Evolutionary conservation across 2,113 vertebrate genomes (phyloP).

Genomic region (Pseudorasbora parva): DNA sequence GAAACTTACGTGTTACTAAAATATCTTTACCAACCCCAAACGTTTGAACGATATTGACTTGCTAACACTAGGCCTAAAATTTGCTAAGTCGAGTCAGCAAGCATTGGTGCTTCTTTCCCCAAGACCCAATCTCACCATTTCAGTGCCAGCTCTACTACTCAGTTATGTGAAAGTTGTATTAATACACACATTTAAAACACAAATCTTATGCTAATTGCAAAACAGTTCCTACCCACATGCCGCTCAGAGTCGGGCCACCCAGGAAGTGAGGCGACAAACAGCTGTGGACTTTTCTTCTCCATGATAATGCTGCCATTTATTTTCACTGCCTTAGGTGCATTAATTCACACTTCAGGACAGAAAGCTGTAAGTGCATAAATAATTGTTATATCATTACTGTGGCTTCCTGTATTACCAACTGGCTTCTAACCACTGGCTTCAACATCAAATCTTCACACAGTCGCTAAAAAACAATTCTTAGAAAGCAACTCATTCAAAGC

Average conservation of each 20-base stretch:
- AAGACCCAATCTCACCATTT: no score
- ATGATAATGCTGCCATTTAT: neutral
- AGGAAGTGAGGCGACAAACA: neutral
- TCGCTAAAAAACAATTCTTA: neutral
- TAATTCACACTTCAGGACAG: neutral
- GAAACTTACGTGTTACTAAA: no score
- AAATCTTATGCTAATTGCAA: neutral
- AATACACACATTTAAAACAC: no score
- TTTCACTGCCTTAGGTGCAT: neutral
- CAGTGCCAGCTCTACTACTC: no score
- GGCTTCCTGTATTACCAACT: neutral
- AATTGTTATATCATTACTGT: neutral
- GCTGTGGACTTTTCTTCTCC: neutral
- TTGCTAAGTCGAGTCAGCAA: no score
- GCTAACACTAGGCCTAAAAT: no score
- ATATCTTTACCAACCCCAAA: no score
- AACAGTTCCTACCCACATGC: neutral
- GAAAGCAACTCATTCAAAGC: neutral
- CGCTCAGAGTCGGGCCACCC: neutral
- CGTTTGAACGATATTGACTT: no score
- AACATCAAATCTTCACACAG: neutral
- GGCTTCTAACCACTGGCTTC: neutral
- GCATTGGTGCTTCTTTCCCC: no score
- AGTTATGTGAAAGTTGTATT: no score
- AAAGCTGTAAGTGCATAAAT: neutral